Conservation (phyloP, 2,113 vertebrate genomes). For the Malurus cyaneus region DNA sequence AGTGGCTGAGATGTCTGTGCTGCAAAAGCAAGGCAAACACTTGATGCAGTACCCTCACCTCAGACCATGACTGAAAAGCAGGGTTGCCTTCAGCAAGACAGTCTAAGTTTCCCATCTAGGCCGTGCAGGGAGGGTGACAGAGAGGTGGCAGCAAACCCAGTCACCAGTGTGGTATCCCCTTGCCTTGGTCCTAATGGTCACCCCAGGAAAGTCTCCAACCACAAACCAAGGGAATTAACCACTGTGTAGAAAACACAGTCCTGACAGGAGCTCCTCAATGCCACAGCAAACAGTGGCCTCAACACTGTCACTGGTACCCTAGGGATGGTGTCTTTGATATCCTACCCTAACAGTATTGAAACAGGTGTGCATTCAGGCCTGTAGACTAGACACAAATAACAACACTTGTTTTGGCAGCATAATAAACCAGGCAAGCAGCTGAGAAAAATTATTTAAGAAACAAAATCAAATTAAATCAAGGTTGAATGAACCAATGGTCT, state of each 20-base stretch:
- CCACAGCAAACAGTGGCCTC: not conserved
- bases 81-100: not conserved
- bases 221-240: not conserved
- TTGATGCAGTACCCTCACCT: not conserved
- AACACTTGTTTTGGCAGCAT: not conserved
- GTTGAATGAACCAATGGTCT: not conserved
- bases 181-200: not conserved
- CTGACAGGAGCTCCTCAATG: not conserved
- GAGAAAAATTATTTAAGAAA: not conserved
- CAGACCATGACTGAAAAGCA: not conserved
- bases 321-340: not conserved
- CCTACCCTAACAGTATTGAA: not conserved
- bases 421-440: rapidly evolving
- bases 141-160: not conserved
- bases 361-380: not conserved
- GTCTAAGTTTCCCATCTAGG: not conserved
- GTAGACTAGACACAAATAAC: not conserved
- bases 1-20: not conserved
- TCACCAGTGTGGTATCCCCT: not conserved
- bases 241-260: not conserved
- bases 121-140: not conserved
- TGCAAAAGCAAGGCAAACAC: not conserved
- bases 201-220: not conserved
- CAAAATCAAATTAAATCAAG: not conserved
- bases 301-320: not conserved